These are phyloP conservation scores for Aphis craccivora DNA, from an alignment of 1,140 invertebrate species.

Conservation along the genomic window DNA sequence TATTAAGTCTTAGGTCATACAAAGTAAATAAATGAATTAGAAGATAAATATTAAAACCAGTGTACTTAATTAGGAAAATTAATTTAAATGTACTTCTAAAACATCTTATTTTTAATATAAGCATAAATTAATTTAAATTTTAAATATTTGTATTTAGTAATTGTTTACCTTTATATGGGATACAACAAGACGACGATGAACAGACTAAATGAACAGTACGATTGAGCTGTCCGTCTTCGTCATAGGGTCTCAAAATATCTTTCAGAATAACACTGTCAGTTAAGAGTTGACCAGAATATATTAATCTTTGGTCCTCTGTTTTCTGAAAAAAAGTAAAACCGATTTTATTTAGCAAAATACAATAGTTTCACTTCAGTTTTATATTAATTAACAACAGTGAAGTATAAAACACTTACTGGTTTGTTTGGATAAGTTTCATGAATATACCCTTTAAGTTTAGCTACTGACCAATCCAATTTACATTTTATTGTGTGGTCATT, in stretches of 20 bases:
- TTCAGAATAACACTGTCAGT: conserved; percentile 78
- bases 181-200: conserved; percentile 62
- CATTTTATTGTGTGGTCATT: conserved; percentile 85
- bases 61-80: not conserved
- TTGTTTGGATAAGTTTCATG: conserved; percentile 86
- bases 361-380: not conserved
- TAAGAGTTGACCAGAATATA: conserved; percentile 88
- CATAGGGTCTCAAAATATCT: conserved; percentile 80
- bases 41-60: not conserved
- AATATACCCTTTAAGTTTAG: conserved; percentile 81
- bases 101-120: no score
- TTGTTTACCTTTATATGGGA: conserved; percentile 3
- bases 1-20: not conserved
- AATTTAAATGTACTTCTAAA: not conserved
- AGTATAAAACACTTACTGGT: conserved; percentile 75
- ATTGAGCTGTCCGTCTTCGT: conserved; percentile 72
- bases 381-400: not conserved
- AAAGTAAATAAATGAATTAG: not conserved
- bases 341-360: not conserved
- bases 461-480: conserved; percentile 83
- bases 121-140: not conserved
- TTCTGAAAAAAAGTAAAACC: conserved; percentile 68
- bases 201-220: conserved; percentile 87
- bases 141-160: no score
- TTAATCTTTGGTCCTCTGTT: conserved; percentile 82